phyloP scores from a whole-genome alignment of 2,113 vertebrate genomes.

The Indri indri region DNA sequence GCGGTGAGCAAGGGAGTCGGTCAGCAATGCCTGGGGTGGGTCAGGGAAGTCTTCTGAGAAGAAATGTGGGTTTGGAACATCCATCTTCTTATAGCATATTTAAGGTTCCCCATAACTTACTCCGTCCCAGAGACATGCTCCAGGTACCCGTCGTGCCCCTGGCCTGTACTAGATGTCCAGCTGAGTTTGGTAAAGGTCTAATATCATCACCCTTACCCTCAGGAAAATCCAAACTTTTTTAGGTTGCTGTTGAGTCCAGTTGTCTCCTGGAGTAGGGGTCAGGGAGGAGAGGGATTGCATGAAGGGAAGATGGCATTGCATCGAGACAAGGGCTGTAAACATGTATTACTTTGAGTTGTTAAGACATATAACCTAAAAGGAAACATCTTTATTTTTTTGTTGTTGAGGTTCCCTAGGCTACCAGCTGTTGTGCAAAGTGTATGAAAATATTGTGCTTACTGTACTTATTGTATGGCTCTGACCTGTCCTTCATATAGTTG shows the following conservation, averaged over 20 bases:
- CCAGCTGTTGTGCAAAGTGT: background rate
- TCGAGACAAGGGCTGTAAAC: background rate
- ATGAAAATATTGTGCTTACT: background rate
- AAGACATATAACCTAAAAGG: background rate
- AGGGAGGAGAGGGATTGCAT: background rate
- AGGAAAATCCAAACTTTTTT: background rate
- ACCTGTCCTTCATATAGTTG: background rate
- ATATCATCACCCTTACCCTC: background rate
- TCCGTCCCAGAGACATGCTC: background rate
- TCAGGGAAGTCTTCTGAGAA: background rate
- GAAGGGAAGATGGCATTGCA: background rate
- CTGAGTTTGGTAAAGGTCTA: background rate
- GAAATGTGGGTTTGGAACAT: background rate
- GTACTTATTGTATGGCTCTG: background rate
- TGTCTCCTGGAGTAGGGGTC: background rate
- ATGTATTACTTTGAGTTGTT: background rate
- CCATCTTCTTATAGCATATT: background rate
- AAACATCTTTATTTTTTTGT: background rate
- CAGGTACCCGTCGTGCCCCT: too few relatives aligned
- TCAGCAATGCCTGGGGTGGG: background rate
- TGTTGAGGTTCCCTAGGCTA: background rate
- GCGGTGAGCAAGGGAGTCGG: background rate
- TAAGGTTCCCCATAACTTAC: too few relatives aligned
- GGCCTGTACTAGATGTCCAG: background rate
- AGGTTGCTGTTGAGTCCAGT: background rate